Base-by-base conservation (phyloP, 2,797 vertebrate genomes). In the Poeciliopsis turneri region DNA sequence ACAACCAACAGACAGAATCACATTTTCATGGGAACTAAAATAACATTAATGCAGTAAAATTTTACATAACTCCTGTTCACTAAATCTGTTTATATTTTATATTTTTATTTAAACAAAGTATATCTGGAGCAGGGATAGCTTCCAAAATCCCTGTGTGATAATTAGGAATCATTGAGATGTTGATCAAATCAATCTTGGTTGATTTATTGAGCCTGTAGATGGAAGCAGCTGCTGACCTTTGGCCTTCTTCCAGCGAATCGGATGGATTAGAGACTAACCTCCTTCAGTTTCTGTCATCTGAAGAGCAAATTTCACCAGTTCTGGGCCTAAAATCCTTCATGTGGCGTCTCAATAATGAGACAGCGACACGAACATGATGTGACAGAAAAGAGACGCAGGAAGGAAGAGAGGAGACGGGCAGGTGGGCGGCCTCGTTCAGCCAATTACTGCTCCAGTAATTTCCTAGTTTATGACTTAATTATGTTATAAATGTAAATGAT, bases 381-480 rank as follows among this genome's bases (percentile, higher is more conserved):
- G 75, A 66, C 43, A 51, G 51, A 55, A 57, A 15, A 5, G 28
- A 74, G 61, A 33, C 18, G n/a, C 33, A 78, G 78, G 77, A 78
- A 85, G 90, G 66, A 79, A 45, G 78, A 36, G 53, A 79, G 86
- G 79, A 84, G 81, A 82, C 71, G 85, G 77, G 83, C 80, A 82
- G 86, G 85, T 81, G 88, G 87, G 83, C 20, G 78, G 75, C 23
- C 85, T 72, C 73, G 61, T 73, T 84, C 75, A 79, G 79, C 82
- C 77, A 86, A 87, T 91, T 89, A 90, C 74, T 75, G 25, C 4
- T 46, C 0, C 5, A 82, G 78, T 91, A 47, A 92, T 92, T 92
- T 91, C 90, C 88, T 92, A 46, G 2, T 90, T 87, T 84, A 84
- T 86, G 84, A 86, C 77, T 86, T 90, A 88, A 93, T 89, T 72